phyloP scores from a whole-genome alignment of 1,140 invertebrate genomes.

The Belonocnema kinseyi region DNA sequence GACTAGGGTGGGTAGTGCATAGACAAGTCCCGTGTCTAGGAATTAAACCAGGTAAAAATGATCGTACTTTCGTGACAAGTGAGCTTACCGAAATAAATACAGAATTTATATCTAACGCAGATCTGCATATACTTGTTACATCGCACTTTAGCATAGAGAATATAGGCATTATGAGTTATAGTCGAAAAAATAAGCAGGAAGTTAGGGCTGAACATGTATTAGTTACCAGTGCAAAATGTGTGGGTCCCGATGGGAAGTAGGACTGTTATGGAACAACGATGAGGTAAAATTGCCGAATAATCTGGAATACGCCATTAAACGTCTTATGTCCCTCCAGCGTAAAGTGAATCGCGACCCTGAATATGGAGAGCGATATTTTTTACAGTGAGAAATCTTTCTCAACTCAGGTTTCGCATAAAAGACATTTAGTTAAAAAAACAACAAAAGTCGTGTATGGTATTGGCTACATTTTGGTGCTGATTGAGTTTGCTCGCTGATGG shows the following conservation, averaged over 20 bases:
- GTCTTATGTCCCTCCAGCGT: neutral
- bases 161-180: too few relatives aligned
- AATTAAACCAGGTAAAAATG: neutral
- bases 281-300: neutral
- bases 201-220: neutral
- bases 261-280: neutral
- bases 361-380: too few relatives aligned
- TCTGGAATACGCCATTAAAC: neutral
- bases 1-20: too few relatives aligned
- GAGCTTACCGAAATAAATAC: neutral
- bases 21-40: too few relatives aligned
- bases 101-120: too few relatives aligned
- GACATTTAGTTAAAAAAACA: neutral
- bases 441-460: neutral
- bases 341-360: too few relatives aligned
- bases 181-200: too few relatives aligned
- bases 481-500: too few relatives aligned
- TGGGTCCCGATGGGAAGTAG: neutral
- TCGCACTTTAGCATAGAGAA: too few relatives aligned
- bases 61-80: neutral
- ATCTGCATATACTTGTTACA: too few relatives aligned
- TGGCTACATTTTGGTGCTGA: constrained; percentile 36
- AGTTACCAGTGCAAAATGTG: neutral
- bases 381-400: neutral
- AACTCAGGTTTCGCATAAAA: neutral